Base-by-base conservation (phyloP, 1,140 invertebrate species). In the Rhagoletis zephyria region DNA sequence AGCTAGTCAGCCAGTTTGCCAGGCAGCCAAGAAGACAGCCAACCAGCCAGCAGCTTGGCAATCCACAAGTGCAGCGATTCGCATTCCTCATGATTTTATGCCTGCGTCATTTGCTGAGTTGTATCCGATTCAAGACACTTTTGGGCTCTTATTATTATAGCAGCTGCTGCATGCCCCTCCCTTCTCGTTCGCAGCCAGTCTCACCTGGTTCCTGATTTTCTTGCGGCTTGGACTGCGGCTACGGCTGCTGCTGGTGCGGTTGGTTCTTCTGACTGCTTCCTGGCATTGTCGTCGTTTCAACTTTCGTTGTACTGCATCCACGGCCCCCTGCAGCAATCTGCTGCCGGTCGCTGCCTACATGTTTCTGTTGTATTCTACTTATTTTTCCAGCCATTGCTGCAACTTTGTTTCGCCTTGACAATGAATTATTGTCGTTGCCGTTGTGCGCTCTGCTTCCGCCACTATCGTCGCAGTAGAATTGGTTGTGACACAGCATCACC, bases 371-470 rank as follows among this genome's bases (percentile, higher is more conserved):
- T 30, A 30, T 30, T 30, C 51, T 56, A 48, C 45, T 16, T 74
- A 48, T 14, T n/a, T 16, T 4, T 74, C 9, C 67, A 74, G 3
- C 19, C 64, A 67, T 19, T 30, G 64, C 64, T 67, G 67, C 67
- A 74, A 74, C 67, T 74, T 30, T 74, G 67, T 42, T 74, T 74
- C 67, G 67, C 67, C 67, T 74, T 74, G 67, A 74, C 67, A 74
- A 74, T 74, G 67, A 74, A 74, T 74, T 74, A 74, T 74, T 74
- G 67, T 74, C 6, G 40, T 74, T 42, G 14, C 5, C 42, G 40
- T 30, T 70, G 67, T 45, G 64, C 6, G 67, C 67, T 70, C 40
- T 45, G 67, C 67, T 40, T 70, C 10, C 67, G 42, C 40, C 30
- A 40, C 67, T 40, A 45, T 2, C 67, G 12, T 65, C 30, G 40